Evolutionary conservation across 2,888 invertebrate species (phyloP).

Genomic region (Rambutsinella grinnellia): DNA sequence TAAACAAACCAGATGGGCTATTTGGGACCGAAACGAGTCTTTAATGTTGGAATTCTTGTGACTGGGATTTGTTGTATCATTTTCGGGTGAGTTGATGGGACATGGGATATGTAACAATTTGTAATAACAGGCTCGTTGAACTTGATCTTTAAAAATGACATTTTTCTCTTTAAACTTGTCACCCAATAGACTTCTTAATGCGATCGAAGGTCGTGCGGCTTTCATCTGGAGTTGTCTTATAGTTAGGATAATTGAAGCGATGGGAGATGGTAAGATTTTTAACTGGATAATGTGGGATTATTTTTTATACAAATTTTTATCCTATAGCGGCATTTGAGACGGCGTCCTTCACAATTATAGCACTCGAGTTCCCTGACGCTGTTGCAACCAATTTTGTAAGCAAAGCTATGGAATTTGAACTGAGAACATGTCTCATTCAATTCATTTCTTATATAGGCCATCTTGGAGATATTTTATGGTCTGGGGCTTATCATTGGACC

Average conservation of each 20-base stretch:
- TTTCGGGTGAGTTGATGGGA: constrained; percentile 70
- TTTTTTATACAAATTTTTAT: constrained; percentile 69
- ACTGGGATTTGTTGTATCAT: constrained; percentile 71
- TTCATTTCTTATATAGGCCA: constrained; percentile 65
- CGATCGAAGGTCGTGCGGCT: constrained; percentile 63
- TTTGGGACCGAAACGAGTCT: constrained; percentile 70
- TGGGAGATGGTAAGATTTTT: constrained; percentile 68
- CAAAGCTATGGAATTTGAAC: not conserved
- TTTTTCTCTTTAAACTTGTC: not conserved
- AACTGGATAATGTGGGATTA: constrained; percentile 44
- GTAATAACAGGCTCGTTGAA: constrained; percentile 6
- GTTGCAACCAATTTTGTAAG: constrained; percentile 80
- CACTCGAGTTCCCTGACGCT: constrained; percentile 87
- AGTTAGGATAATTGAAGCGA: constrained; percentile 70
- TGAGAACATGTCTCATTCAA: not conserved
- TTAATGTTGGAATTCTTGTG: constrained; percentile 70
- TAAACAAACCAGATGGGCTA: constrained; percentile 70
- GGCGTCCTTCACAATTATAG: constrained; percentile 88
- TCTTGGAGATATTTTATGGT: constrained; percentile 69
- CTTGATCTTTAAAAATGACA: not conserved
- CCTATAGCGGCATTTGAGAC: constrained; percentile 84
- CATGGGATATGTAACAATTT: constrained; percentile 34
- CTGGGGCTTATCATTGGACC: constrained; percentile 69
- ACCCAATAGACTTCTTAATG: constrained; percentile 67
- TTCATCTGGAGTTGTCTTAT: constrained; percentile 71